Percentiles rank a stretch among this genome's conserved stretches.
These are phyloP conservation scores for Anniella stebbinsi DNA, from an alignment of 2,797 vertebrate genomes.

Conservation along the genomic window DNA sequence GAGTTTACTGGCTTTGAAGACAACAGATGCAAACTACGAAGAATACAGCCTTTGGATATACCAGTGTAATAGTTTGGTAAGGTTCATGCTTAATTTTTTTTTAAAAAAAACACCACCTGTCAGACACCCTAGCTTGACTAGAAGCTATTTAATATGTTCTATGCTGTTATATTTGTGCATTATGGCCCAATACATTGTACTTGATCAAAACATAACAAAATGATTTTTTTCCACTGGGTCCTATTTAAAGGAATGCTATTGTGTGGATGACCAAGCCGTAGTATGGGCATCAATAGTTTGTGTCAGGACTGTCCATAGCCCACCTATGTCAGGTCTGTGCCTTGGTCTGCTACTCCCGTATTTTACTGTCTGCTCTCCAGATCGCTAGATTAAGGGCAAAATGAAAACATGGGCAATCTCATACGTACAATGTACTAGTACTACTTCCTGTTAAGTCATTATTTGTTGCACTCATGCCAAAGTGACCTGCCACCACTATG, in stretches of 20 bases:
- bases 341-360: neutral
- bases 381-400: neutral
- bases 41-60: slow-evolving; percentile 96
- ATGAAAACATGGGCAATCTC: neutral
- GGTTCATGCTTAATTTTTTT: slow-evolving; percentile 51
- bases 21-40: slow-evolving; percentile 87
- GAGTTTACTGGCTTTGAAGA: slow-evolving; percentile 94
- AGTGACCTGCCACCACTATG: neutral
- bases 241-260: neutral
- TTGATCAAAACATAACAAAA: neutral
- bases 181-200: neutral
- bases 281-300: neutral
- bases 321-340: too few species aligned
- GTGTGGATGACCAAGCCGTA: too few species aligned
- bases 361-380: neutral
- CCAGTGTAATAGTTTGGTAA: slow-evolving; percentile 94
- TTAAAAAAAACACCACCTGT: neutral
- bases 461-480: neutral
- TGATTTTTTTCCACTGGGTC: neutral
- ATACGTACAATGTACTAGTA: neutral
- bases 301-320: neutral
- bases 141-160: neutral
- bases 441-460: neutral
- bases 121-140: neutral
- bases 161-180: neutral